Base-by-base conservation (phyloP, 1,140 invertebrate species). In the Drosophila pandora region DNA sequence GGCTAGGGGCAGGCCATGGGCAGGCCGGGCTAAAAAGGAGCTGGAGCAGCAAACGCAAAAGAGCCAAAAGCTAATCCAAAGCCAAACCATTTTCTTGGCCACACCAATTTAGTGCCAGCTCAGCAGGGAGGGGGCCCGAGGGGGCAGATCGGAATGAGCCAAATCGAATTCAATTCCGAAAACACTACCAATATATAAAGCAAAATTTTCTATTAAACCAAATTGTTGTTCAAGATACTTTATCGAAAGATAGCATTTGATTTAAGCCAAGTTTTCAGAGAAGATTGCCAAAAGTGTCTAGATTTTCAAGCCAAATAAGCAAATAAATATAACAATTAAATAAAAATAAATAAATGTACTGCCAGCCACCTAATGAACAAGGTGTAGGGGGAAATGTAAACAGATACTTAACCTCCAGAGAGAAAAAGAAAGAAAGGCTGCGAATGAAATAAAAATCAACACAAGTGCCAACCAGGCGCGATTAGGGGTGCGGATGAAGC, bases 321-420 rank as follows among this genome's bases (percentile, higher is more conserved):
- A 47, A 23, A 53, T 55, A 67, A 53, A 67, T 55, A 21, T 55
- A 70, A 49, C 2, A 12, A 10, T 37, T 12, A 12, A 32, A 32
- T 32, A 32, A 6, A 17, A 17, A 17, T 17, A 17, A 17, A 17
- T 17, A 17, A 17, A 17, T 17, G 17, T 17, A 17, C 17, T 17
- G 17, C 17, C 17, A 17, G 17, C 17, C 17, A 71, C 77, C 76
- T 80, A 80, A 80, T 80, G 77, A 80, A 67, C 76, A 59, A 80
- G 64, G 72, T 80, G 77, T 80, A 80, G 58, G 80, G 65, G 62
- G 60, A 80, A 80, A 72, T 72, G 78, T 76, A 81, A 81, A 81
- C 78, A 76, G 72, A 81, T 81, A 81, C 78, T 81, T 81, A 81
- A 81, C 78, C 78, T 81, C 78, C 67, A 81, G 63, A 17, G 17